Evolutionary conservation across 2,797 vertebrate species (phyloP).

Genomic region (Austrolebias charrua): DNA sequence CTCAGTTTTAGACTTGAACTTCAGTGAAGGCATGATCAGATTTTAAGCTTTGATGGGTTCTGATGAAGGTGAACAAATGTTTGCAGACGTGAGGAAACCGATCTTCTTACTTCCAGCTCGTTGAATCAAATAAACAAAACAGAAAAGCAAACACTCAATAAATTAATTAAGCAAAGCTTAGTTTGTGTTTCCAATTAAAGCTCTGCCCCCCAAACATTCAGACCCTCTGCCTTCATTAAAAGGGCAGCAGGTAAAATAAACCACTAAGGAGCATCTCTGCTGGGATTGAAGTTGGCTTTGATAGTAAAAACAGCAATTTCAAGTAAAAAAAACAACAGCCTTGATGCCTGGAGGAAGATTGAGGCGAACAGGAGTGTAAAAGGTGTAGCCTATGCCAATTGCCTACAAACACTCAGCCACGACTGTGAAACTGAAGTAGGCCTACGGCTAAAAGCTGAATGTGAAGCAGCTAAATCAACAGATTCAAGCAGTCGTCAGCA

Average conservation of each 20-base stretch:
- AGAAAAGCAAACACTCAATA: constrained; percentile 55
- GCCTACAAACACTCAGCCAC: constrained; percentile 14
- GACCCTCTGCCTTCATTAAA: constrained; percentile 28
- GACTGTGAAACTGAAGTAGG: constrained; percentile 30
- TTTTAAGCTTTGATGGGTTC: neutral
- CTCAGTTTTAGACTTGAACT: neutral
- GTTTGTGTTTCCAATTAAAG: constrained; percentile 68
- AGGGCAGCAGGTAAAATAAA: constrained; percentile 59
- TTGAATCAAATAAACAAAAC: constrained; percentile 36
- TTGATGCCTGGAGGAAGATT: constrained; percentile 35
- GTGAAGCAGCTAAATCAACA: neutral
- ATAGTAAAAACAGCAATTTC: constrained; percentile 54
- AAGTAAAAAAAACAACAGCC: constrained; percentile 39
- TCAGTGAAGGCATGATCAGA: neutral
- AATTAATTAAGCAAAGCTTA: constrained; percentile 59
- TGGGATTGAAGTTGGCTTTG: constrained; percentile 46
- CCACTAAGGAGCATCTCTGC: constrained; percentile 29
- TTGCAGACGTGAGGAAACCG: constrained; percentile 25
- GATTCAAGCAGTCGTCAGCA: neutral
- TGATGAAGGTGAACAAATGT: constrained; percentile 40
- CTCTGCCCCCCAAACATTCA: constrained; percentile 29
- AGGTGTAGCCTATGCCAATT: constrained; percentile 40
- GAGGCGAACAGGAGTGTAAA: constrained; percentile 25
- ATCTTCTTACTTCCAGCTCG: constrained; percentile 9
- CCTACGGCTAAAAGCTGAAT: constrained; percentile 1